phyloP scores from a whole-genome alignment of 2,888 invertebrate genomes.

The Bembecia ichneumoniformis region DNA sequence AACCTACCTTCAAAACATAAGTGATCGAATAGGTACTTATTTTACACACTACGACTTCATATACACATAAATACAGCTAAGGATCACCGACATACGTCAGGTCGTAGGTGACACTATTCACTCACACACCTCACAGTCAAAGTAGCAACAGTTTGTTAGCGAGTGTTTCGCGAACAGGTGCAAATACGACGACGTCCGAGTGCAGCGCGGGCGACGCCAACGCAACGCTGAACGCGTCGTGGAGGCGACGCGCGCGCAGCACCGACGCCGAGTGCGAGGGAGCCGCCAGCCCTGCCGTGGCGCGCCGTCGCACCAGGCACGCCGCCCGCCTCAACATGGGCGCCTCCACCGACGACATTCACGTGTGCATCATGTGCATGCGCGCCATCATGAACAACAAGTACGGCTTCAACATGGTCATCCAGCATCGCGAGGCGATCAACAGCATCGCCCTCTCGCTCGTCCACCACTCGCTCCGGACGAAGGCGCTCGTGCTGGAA shows the following conservation, averaged over 20 bases:
- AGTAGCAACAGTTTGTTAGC: no score
- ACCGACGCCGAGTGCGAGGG: conserved; percentile 43
- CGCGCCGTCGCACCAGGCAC: conserved; percentile 81
- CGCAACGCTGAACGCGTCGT: conserved; percentile 45
- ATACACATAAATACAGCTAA: no score
- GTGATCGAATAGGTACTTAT: no score
- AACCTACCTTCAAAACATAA: no score
- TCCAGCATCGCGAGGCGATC: conserved; percentile 97
- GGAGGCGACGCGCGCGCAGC: conserved; percentile 45
- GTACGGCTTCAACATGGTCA: conserved; percentile 99
- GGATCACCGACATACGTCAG: no score
- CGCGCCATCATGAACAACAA: conserved; percentile 99
- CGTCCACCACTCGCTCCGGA: conserved; percentile 96
- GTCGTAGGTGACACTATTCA: no score
- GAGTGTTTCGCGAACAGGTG: no score
- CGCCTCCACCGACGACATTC: conserved; percentile 97
- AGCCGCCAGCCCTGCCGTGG: conserved; percentile 47
- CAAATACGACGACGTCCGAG: conserved; percentile 58
- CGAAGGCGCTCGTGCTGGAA: conserved; percentile 97
- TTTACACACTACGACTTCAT: no score
- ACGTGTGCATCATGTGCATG: conserved; percentile 99
- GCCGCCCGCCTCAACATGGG: conserved; percentile 94
- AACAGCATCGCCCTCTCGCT: conserved; percentile 98
- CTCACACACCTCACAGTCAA: no score
- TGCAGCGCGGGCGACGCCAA: conserved; percentile 52